These are phyloP conservation scores for Phymatocera aterrima DNA, from an alignment of 2,888 invertebrate species.

Conservation along the genomic window DNA sequence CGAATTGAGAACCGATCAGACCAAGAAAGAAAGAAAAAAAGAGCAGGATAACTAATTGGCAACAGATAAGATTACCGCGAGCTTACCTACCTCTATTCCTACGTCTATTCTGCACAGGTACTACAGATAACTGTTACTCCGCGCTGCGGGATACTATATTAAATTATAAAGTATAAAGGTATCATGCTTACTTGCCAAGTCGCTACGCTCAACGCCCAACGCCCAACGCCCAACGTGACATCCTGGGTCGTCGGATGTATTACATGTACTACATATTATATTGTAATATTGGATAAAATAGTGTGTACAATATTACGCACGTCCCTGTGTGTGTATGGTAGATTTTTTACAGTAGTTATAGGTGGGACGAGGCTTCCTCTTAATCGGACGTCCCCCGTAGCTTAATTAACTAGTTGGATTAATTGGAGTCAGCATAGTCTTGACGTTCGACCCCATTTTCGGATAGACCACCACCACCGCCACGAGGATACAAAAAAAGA, in stretches of 20 bases:
- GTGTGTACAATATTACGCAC: neutral
- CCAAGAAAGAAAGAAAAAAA: neutral
- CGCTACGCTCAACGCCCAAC: constrained; percentile 40
- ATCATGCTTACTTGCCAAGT: constrained; percentile 38
- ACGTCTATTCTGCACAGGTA: no score
- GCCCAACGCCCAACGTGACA: constrained; percentile 40
- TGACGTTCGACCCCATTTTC: constrained; percentile 33
- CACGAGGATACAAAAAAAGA: neutral
- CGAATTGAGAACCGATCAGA: neutral
- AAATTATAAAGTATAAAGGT: constrained; percentile 39
- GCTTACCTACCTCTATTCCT: no score
- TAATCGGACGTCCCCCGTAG: constrained; percentile 40
- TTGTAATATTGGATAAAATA: neutral
- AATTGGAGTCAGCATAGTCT: constrained; percentile 21
- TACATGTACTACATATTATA: neutral
- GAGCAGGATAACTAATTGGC: neutral
- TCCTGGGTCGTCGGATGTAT: constrained; percentile 30
- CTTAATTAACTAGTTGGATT: constrained; percentile 41
- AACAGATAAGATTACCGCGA: neutral
- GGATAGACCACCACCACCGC: neutral
- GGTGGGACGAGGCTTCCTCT: neutral
- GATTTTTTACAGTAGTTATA: neutral
- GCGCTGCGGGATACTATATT: constrained; percentile 27
- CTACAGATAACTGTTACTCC: constrained; percentile 21
- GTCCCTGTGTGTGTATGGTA: neutral